These are phyloP conservation scores for Bergia puertoricense DNA, from an alignment of 92 coral and sea anemone species.

Conservation along the genomic window DNA sequence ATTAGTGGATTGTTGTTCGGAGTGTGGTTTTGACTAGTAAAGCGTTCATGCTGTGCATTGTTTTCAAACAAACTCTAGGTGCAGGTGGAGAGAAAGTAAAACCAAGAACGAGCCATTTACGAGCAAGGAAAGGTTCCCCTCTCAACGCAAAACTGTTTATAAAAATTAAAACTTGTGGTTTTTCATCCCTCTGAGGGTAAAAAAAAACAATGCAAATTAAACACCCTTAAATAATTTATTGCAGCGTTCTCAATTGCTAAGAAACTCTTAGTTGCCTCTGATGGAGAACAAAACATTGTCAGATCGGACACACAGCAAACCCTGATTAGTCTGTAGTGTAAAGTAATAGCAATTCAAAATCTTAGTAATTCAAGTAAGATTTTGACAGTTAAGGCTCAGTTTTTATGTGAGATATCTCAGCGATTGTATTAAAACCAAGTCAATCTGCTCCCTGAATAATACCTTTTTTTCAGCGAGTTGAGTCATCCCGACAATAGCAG, in stretches of 20 bases:
- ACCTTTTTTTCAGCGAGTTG: no score
- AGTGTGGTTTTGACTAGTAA: not conserved
- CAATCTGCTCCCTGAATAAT: no score
- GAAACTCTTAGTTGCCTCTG: not conserved
- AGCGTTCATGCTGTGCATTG: conserved; percentile 6
- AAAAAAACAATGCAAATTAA: conserved; percentile 7
- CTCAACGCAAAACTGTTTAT: conserved; percentile 4
- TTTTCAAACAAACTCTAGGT: conserved; percentile 13
- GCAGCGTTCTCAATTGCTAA: not conserved
- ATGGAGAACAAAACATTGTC: not conserved
- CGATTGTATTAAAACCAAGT: no score
- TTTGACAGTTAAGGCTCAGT: no score
- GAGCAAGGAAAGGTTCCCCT: not conserved
- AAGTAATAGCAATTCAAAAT: no score
- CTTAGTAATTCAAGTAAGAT: no score
- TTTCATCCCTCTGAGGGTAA: not conserved
- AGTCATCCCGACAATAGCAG: no score
- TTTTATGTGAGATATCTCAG: no score
- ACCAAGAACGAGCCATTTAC: not conserved
- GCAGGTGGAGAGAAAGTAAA: not conserved
- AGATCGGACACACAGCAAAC: not conserved
- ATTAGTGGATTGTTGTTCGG: not conserved
- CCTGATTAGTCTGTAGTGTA: no score
- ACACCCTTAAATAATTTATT: not conserved
- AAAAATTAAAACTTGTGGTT: not conserved